Conservation (phyloP, 2,888 invertebrate species). For the Spodoptera picta region DNA sequence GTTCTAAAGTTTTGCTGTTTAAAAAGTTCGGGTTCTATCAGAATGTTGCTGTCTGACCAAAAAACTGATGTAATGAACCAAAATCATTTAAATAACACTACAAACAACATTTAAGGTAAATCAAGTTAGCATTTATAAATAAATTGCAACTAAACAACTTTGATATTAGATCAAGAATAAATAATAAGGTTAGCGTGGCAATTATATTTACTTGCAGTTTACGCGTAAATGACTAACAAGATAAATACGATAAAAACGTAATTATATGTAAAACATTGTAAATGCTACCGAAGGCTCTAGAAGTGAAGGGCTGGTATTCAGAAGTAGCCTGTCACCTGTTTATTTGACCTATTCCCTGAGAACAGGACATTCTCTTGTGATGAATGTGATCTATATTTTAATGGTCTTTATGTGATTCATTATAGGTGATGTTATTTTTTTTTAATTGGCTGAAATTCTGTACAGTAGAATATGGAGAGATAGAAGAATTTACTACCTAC, state of each 20-base stretch:
- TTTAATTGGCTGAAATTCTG: too few species aligned
- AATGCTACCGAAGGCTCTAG: constrained; percentile 7
- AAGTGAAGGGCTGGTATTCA: constrained; percentile 46
- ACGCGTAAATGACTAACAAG: constrained; percentile 23
- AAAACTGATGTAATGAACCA: too few species aligned
- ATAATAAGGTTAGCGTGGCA: constrained; percentile 10
- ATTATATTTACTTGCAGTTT: constrained; percentile 22
- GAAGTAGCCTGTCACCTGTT: constrained; percentile 20
- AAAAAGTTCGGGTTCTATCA: too few species aligned
- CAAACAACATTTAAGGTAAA: too few species aligned
- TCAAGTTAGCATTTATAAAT: too few species aligned
- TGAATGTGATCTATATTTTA: constrained; percentile 16
- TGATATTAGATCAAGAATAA: constrained; percentile 6
- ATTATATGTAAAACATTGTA: constrained; percentile 36
- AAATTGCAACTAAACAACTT: too few species aligned
- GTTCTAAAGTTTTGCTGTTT: too few species aligned
- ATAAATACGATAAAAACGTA: constrained; percentile 44
- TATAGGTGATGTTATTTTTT: not conserved
- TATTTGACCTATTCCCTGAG: constrained; percentile 32
- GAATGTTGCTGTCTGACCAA: too few species aligned
- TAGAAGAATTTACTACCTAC: too few species aligned
- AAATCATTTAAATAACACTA: too few species aligned
- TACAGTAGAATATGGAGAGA: too few species aligned
- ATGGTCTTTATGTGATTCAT: not conserved
- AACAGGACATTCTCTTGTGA: constrained; percentile 8